phyloP scores from a whole-genome alignment of 1,140 invertebrate genomes.

The Calephelis virginiensis region DNA sequence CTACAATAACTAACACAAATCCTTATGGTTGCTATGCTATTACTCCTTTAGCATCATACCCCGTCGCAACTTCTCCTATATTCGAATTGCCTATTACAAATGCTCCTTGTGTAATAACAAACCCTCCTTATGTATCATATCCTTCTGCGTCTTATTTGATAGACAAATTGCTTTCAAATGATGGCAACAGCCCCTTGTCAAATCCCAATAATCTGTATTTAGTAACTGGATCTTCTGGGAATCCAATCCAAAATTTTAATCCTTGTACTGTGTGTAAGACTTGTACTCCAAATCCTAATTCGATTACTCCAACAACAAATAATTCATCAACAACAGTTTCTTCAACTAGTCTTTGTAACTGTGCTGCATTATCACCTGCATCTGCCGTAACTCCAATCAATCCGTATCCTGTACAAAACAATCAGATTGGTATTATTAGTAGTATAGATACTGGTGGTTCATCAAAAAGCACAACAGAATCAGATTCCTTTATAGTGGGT shows the following conservation, averaged over 20 bases:
- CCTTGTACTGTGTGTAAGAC: no score
- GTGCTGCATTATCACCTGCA: no score
- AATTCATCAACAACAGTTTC: no score
- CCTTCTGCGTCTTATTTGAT: neutral
- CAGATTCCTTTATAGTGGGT: neutral
- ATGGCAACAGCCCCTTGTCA: neutral
- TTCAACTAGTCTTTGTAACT: no score
- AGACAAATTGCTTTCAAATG: neutral
- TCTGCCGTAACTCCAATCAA: no score
- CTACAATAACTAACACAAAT: neutral
- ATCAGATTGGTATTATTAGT: no score
- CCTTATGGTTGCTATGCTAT: neutral
- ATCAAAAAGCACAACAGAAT: neutral
- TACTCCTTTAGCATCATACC: neutral
- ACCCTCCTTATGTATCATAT: neutral
- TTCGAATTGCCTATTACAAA: neutral
- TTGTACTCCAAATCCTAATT: no score
- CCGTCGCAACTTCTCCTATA: neutral
- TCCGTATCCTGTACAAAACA: no score
- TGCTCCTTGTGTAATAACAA: neutral
- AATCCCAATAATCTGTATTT: neutral
- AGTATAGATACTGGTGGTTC: no score
- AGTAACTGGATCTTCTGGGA: no score
- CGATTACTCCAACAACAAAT: no score
- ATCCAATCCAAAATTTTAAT: no score